Percentiles rank a stretch among this genome's conserved stretches.
phyloP scores from a whole-genome alignment of 2,797 vertebrate species.

The Apodemus agrarius region DNA sequence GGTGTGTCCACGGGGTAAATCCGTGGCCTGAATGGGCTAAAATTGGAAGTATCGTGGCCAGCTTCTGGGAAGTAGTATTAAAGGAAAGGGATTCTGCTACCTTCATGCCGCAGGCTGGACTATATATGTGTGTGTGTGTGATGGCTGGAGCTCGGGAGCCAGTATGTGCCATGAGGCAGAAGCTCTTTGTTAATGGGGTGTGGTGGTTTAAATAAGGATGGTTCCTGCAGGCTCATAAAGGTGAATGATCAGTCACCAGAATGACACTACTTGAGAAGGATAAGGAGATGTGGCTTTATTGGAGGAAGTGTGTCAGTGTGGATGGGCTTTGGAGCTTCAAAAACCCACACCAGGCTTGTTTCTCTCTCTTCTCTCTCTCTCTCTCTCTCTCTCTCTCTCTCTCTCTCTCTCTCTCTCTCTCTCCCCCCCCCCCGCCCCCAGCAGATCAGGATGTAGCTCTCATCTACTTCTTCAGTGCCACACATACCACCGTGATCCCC shows the following conservation, averaged over 20 bases:
- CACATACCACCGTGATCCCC: background rate
- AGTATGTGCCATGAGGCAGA: constrained; percentile 7
- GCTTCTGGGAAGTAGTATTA: constrained; percentile 21
- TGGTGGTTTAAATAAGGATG: background rate
- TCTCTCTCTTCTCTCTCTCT: background rate
- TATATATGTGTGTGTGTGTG: background rate
- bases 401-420: background rate
- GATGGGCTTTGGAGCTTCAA: background rate
- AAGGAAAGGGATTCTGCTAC: background rate
- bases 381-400: background rate
- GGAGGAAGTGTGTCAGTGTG: background rate
- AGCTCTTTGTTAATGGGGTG: background rate
- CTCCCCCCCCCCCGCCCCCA: too few species aligned
- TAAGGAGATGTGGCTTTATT: background rate
- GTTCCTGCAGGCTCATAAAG: background rate
- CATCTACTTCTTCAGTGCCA: background rate
- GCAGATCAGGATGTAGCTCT: background rate
- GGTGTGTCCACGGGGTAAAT: background rate
- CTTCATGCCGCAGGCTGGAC: background rate
- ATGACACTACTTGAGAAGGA: background rate
- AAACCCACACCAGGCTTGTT: background rate
- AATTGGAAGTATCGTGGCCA: background rate
- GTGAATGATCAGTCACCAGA: background rate
- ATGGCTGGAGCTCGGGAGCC: background rate
- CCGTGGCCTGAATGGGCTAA: background rate